Evolutionary conservation across 2,888 invertebrate species (phyloP).

Genomic region (Cosmia trapezina): DNA sequence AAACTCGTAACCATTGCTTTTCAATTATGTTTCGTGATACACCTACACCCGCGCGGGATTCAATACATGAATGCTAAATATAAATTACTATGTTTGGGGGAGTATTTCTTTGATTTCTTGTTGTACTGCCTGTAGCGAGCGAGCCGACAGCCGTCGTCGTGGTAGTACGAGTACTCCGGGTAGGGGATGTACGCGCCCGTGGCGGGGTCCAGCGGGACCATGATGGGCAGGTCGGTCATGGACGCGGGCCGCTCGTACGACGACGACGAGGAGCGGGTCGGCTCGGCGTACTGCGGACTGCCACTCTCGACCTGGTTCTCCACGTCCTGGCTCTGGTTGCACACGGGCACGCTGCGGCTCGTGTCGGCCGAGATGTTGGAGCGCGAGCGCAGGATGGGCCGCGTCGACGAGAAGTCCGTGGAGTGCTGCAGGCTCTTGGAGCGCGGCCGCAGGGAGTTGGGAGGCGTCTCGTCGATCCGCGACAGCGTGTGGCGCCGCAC

Average conservation of each 20-base stretch:
- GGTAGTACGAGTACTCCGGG: slow-evolving; percentile 84
- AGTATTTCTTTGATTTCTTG: slow-evolving; percentile 73
- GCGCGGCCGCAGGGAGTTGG: slow-evolving; percentile 69
- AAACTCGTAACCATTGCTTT: slow-evolving; percentile 86
- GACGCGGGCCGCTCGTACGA: slow-evolving; percentile 82
- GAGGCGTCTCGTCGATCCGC: slow-evolving; percentile 85
- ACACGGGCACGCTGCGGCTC: slow-evolving; percentile 86
- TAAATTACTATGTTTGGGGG: slow-evolving; percentile 83
- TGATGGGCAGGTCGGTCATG: slow-evolving; percentile 83
- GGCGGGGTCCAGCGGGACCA: slow-evolving; percentile 82
- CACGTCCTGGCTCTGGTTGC: slow-evolving; percentile 83
- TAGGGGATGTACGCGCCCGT: slow-evolving; percentile 84
- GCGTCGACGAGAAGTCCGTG: slow-evolving; percentile 82
- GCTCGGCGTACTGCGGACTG: slow-evolving; percentile 86
- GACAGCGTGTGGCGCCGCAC: slow-evolving; percentile 82
- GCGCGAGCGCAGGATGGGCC: slow-evolving; percentile 81
- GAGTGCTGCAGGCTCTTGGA: slow-evolving; percentile 83
- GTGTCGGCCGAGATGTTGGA: slow-evolving; percentile 87
- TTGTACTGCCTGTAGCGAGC: slow-evolving; percentile 77
- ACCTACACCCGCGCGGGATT: slow-evolving; percentile 78
- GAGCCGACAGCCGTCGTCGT: slow-evolving; percentile 78
- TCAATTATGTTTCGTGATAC: slow-evolving; percentile 66
- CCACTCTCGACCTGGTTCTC: slow-evolving; percentile 76
- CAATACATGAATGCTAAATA: slow-evolving; percentile 90
- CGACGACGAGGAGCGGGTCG: slow-evolving; percentile 78